Percentiles rank a stretch among this genome's conserved stretches.
These are phyloP conservation scores for Paratilapia polleni DNA, from an alignment of 2,113 vertebrate genomes.

Conservation along the genomic window DNA sequence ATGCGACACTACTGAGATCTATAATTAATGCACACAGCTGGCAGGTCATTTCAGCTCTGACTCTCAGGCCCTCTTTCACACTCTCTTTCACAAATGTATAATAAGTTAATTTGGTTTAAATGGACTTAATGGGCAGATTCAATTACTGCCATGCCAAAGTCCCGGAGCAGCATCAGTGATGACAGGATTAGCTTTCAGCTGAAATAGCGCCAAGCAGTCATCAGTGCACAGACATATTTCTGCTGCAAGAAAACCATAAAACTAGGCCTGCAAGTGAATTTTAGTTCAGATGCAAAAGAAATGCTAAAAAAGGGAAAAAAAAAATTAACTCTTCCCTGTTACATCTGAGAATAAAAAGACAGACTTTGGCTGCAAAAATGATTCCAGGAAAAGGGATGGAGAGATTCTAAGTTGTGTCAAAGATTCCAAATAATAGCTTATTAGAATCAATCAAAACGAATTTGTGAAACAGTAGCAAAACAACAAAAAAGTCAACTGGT, in stretches of 20 bases:
- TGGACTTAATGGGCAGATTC: slow-evolving; percentile 34
- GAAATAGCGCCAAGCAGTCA: neutral
- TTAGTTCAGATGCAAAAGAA: neutral
- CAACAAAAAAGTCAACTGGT: neutral
- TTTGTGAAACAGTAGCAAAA: neutral
- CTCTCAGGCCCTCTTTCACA: neutral
- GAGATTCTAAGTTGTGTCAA: neutral
- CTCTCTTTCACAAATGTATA: slow-evolving; percentile 24
- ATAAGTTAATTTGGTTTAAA: slow-evolving; percentile 37
- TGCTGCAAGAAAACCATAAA: neutral
- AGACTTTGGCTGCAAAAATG: neutral
- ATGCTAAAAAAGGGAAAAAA: neutral
- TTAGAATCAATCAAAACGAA: neutral
- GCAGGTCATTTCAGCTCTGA: slow-evolving; percentile 8
- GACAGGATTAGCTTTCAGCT: slow-evolving; percentile 8
- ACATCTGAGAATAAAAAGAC: neutral
- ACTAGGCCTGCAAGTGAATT: neutral
- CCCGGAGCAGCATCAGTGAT: neutral
- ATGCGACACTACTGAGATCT: neutral
- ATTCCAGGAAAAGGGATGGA: neutral
- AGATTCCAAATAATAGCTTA: neutral
- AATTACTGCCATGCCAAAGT: slow-evolving; percentile 28
- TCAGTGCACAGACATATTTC: slow-evolving; percentile 1
- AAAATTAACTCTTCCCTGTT: too few species aligned
- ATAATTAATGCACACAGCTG: slow-evolving; percentile 20